Evolutionary conservation across 64 coral and sea anemone genomes (phyloP).

Genomic region (Montipora foliosa): DNA sequence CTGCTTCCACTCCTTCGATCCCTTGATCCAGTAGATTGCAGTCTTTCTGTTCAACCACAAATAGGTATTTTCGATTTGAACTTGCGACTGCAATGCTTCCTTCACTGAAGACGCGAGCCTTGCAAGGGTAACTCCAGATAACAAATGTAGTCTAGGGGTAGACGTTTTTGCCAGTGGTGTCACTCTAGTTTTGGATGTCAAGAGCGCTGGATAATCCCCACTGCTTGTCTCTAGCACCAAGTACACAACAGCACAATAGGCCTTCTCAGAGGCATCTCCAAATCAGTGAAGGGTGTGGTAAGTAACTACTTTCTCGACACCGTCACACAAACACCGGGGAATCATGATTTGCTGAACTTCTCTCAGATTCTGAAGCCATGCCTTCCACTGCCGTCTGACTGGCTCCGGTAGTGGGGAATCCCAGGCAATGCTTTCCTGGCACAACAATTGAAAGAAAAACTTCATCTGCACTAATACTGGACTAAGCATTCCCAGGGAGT

Average conservation of each 20-base stretch:
- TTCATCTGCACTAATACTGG: slow-evolving; percentile 58
- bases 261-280: slow-evolving; percentile 32
- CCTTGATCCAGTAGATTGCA: slow-evolving; percentile 56
- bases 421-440: slow-evolving; percentile 9
- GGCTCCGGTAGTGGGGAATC: slow-evolving; percentile 29
- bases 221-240: slow-evolving; percentile 35
- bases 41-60: slow-evolving; percentile 42
- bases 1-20: slow-evolving; percentile 42
- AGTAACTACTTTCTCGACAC: background rate
- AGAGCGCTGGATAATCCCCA: background rate
- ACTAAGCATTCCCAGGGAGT: slow-evolving; percentile 38
- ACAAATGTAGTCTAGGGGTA: slow-evolving; percentile 32
- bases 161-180: background rate
- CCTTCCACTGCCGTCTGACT: slow-evolving; percentile 13
- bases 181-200: slow-evolving; percentile 29
- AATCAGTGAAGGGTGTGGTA: slow-evolving; percentile 43
- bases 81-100: slow-evolving; percentile 4
- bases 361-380: slow-evolving; percentile 31
- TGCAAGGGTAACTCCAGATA: slow-evolving; percentile 24
- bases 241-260: slow-evolving; percentile 57
- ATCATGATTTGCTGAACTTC: slow-evolving; percentile 53
- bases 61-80: slow-evolving; percentile 13
- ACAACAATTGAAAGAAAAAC: slow-evolving; percentile 38
- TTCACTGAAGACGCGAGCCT: background rate
- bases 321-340: slow-evolving; percentile 33